phyloP scores from a whole-genome alignment of 2,797 vertebrate genomes.

The Cynopterus sphinx region DNA sequence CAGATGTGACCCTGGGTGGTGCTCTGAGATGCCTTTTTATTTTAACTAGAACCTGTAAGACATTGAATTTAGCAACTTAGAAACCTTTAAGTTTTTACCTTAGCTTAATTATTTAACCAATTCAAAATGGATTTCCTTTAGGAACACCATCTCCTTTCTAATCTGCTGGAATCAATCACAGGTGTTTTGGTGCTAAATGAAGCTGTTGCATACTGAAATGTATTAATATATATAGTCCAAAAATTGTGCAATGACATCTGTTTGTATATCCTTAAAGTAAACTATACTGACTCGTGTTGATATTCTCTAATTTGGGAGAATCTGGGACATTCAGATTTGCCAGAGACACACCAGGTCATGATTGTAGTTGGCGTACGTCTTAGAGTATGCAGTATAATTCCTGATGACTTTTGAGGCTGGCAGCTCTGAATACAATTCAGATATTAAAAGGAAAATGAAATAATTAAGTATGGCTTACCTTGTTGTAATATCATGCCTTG shows the following conservation, averaged over 20 bases:
- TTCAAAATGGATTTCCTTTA: conserved; percentile 8
- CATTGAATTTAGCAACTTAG: background rate
- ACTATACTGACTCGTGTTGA: background rate
- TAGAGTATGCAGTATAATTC: background rate
- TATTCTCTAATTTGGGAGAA: background rate
- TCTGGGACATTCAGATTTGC: background rate
- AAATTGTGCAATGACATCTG: background rate
- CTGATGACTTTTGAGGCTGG: background rate
- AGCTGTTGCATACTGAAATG: background rate
- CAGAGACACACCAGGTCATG: background rate
- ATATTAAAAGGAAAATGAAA: background rate
- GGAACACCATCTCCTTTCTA: background rate
- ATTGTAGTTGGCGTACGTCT: background rate
- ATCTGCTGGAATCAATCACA: background rate
- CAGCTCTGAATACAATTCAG: background rate
- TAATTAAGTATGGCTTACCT: background rate
- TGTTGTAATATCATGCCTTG: background rate
- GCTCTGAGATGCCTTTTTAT: background rate
- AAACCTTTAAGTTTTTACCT: background rate
- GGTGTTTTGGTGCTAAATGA: background rate
- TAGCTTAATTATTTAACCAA: background rate
- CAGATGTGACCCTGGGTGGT: too few relatives aligned
- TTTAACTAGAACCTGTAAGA: background rate
- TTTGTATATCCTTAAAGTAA: background rate
- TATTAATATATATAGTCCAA: background rate